phyloP scores from a whole-genome alignment of 2,113 vertebrate species.

The Epinephelus lanceolatus region DNA sequence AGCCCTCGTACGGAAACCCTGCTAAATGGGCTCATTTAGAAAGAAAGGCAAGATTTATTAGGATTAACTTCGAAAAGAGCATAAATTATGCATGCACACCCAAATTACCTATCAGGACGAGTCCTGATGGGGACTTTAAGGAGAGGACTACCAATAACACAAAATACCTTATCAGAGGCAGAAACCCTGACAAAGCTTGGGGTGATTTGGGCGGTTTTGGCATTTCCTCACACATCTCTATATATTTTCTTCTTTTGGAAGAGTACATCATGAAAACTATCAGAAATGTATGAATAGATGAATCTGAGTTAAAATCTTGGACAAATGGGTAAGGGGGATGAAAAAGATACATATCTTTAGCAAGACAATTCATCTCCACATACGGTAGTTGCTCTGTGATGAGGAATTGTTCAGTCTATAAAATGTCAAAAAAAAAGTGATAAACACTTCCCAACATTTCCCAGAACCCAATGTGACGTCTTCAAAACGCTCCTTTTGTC shows the following conservation, averaged over 20 bases:
- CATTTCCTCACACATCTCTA: not conserved
- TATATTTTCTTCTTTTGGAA: conserved; percentile 14
- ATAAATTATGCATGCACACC: conserved; percentile 84
- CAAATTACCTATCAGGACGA: conserved; percentile 82
- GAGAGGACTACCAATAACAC: conserved; percentile 51
- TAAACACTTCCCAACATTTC: too few relatives aligned
- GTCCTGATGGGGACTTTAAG: conserved; percentile 64
- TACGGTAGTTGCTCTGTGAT: not conserved
- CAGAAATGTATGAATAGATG: conserved; percentile 15
- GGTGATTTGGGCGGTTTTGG: not conserved
- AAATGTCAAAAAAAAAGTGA: too few relatives aligned
- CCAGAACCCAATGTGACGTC: too few relatives aligned
- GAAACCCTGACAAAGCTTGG: conserved; percentile 15
- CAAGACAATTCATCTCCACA: conserved; percentile 17
- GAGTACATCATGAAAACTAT: conserved; percentile 13
- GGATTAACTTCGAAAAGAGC: conserved; percentile 83
- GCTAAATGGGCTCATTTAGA: conserved; percentile 74
- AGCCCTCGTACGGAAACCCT: conserved; percentile 56
- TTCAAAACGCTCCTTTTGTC: too few relatives aligned
- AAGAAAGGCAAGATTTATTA: conserved; percentile 82
- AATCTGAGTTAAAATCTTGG: conserved; percentile 10
- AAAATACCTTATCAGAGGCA: conserved; percentile 29
- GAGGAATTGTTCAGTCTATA: too few relatives aligned
- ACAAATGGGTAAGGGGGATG: not conserved
- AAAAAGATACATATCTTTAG: conserved; percentile 15